Evolutionary conservation across 1,140 invertebrate species (phyloP).

Genomic region (Bombus waltoni): DNA sequence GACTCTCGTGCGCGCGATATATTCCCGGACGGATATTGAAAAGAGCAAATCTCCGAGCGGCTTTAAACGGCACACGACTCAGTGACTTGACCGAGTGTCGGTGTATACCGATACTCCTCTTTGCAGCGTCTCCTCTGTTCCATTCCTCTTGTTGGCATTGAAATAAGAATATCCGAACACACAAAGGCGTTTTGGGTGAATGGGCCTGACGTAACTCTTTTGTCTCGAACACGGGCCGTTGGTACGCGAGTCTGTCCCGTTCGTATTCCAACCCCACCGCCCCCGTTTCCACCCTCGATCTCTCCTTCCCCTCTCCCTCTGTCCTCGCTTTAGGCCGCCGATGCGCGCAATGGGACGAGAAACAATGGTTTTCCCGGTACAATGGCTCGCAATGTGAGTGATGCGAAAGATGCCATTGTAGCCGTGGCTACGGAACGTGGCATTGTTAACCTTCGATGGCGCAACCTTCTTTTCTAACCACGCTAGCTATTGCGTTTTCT

Average conservation of each 20-base stretch:
- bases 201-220: conserved; percentile 67
- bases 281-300: conserved; percentile 26
- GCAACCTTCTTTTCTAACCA: conserved; percentile 63
- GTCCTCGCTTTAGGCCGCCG: conserved; percentile 47
- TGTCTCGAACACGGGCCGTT: conserved; percentile 53
- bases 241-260: conserved; percentile 45
- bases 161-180: conserved; percentile 61
- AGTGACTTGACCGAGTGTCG: conserved; percentile 59
- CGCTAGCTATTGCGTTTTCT: conserved; percentile 46
- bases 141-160: conserved; percentile 47
- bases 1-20: not conserved
- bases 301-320: conserved; percentile 15
- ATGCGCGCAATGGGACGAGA: conserved; percentile 67
- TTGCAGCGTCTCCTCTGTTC: conserved; percentile 27
- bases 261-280: conserved; percentile 42
- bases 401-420: conserved; percentile 74
- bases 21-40: not conserved
- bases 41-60: conserved; percentile 46
- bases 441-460: conserved; percentile 74
- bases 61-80: conserved; percentile 52
- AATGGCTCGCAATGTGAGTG: conserved; percentile 71
- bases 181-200: conserved; percentile 61
- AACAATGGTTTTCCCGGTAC: conserved; percentile 69
- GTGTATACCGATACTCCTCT: conserved; percentile 27
- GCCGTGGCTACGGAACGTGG: conserved; percentile 60